A percentile compares a stretch with the other conserved stretches of the same genome.
phyloP scores from a whole-genome alignment of 2,888 invertebrate genomes.

The Drosophila pseudotakahashii region DNA sequence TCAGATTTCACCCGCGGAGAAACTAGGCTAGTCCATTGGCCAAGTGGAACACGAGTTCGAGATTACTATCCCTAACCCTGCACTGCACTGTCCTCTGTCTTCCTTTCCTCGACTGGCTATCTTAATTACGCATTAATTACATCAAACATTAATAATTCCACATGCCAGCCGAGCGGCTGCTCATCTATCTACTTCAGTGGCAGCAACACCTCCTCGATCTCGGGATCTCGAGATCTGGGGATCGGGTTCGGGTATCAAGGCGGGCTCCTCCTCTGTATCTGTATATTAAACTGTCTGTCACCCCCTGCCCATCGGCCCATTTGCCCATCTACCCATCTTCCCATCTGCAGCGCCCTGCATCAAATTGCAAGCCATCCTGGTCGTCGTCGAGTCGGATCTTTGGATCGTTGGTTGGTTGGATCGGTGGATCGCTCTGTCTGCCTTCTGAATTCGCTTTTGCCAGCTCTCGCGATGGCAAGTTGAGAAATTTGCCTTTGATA shows the following conservation, averaged over 20 bases:
- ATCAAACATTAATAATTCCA: slow-evolving; percentile 78
- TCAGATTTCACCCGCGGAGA: slow-evolving; percentile 9
- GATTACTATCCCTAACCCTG: slow-evolving; percentile 3
- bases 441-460: slow-evolving; percentile 17
- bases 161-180: slow-evolving; percentile 49
- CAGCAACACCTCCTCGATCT: slow-evolving; percentile 69
- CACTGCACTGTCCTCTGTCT: not conserved
- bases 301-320: slow-evolving; percentile 25
- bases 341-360: slow-evolving; percentile 34
- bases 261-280: slow-evolving; percentile 32
- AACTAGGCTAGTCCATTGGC: slow-evolving; percentile 33
- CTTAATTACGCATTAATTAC: slow-evolving; percentile 82
- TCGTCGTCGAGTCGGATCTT: slow-evolving; percentile 40
- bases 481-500: slow-evolving; percentile 77
- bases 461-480: slow-evolving; percentile 43
- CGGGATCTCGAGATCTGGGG: not conserved
- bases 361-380: slow-evolving; percentile 44
- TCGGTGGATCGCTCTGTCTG: slow-evolving; percentile 34
- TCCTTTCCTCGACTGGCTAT: slow-evolving; percentile 58
- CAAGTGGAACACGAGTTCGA: not conserved
- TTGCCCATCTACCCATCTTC: slow-evolving; percentile 23
- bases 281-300: slow-evolving; percentile 44
- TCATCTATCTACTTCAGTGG: slow-evolving; percentile 74
- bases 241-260: slow-evolving; percentile 25
- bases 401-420: slow-evolving; percentile 36